Evolutionary conservation across 2,113 vertebrate species (phyloP).

Genomic region (Anhinga rufa): DNA sequence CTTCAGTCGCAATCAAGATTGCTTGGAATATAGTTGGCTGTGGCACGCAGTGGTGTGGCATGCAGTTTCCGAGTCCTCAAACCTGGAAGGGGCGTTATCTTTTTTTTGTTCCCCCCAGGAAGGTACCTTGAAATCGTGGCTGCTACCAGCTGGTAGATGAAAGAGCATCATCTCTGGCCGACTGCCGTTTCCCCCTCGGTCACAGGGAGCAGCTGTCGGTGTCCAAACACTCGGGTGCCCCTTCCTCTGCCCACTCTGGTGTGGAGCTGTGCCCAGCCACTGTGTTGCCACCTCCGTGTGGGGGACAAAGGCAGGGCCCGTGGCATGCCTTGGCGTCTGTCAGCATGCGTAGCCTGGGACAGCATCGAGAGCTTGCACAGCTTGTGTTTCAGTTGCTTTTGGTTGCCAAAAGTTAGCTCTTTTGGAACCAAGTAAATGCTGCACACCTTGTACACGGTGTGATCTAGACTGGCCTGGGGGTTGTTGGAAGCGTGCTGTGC

Average conservation of each 20-base stretch:
- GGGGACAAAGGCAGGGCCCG: not conserved
- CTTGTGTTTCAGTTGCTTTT: not conserved
- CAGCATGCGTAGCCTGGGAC: fast-evolving
- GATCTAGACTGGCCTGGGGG: not conserved
- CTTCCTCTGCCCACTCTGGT: not conserved
- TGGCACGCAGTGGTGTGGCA: fast-evolving
- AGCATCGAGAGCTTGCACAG: not conserved
- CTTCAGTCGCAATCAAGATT: fast-evolving
- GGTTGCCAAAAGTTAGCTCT: not conserved
- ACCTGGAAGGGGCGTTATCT: not conserved
- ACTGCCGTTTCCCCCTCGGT: not conserved
- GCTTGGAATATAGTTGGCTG: not conserved
- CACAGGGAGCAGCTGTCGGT: fast-evolving
- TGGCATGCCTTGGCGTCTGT: not conserved
- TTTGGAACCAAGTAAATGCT: not conserved
- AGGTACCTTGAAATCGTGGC: not conserved
- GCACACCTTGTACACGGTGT: fast-evolving
- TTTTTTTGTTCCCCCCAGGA: not conserved
- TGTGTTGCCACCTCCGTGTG: not conserved
- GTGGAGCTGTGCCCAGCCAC: not conserved
- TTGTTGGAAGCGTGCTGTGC: not conserved
- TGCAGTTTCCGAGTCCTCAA: not conserved
- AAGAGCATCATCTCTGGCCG: not conserved
- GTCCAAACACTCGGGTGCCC: not conserved
- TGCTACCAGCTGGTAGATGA: not conserved